Conservation (phyloP, 2,888 invertebrate species). For the Agriopis aurantiaria region DNA sequence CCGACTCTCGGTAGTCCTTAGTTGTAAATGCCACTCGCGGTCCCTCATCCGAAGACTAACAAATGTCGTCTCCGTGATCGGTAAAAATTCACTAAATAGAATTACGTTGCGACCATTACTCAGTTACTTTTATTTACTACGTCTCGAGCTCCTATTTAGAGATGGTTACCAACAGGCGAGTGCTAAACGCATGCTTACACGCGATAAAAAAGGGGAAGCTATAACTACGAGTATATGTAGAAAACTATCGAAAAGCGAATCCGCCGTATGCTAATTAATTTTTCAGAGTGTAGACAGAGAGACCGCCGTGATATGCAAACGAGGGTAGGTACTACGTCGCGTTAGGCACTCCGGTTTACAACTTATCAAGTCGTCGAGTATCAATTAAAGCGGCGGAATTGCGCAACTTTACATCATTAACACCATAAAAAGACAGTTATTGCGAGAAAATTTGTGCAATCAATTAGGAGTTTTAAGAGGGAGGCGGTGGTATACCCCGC, state of each 20-base stretch:
- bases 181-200: too few relatives aligned
- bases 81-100: too few relatives aligned
- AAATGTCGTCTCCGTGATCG: too few relatives aligned
- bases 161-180: too few relatives aligned
- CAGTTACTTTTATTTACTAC: too few relatives aligned
- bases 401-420: constrained; percentile 84
- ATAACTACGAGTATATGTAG: not conserved
- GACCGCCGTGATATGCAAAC: constrained; percentile 66
- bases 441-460: constrained; percentile 86
- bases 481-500: constrained; percentile 64
- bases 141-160: too few relatives aligned
- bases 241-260: constrained; percentile 60
- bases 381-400: constrained; percentile 80
- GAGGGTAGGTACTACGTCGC: constrained; percentile 54
- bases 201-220: too few relatives aligned
- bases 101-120: too few relatives aligned
- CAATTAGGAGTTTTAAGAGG: constrained; percentile 85
- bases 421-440: constrained; percentile 86
- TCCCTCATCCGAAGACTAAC: too few relatives aligned
- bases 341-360: constrained; percentile 62
- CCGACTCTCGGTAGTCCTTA: too few relatives aligned
- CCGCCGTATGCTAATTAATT: constrained; percentile 70
- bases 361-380: constrained; percentile 68
- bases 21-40: too few relatives aligned
- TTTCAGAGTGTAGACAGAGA: constrained; percentile 68